Conservation (phyloP, 92 coral and sea anemone species). For the Pocillopora grandis region DNA sequence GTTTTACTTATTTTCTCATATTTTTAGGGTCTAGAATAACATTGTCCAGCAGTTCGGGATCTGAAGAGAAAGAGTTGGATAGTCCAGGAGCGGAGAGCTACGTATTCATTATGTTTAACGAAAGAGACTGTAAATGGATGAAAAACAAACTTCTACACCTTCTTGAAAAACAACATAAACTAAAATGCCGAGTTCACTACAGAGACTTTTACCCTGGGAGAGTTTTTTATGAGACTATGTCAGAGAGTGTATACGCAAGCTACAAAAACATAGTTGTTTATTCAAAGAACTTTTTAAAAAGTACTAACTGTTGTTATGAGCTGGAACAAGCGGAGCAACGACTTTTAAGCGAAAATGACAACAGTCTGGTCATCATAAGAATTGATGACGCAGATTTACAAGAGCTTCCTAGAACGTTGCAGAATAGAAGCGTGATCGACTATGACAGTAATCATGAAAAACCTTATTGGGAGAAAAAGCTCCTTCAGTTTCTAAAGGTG, state of each 20-base stretch:
- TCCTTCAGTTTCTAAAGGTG: constrained; percentile 15
- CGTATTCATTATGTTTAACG: constrained; percentile 36
- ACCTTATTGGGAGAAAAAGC: constrained; percentile 11
- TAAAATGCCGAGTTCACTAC: constrained; percentile 37
- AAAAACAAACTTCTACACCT: neutral
- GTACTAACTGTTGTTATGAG: constrained; percentile 16
- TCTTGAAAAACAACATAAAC: constrained; percentile 16
- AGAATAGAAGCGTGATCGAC: constrained; percentile 13
- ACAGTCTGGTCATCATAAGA: constrained; percentile 13
- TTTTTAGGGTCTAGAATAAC: no score
- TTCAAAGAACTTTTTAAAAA: constrained; percentile 21
- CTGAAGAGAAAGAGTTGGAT: neutral
- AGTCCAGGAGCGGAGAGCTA: neutral
- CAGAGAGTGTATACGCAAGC: constrained; percentile 21
- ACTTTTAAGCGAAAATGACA: neutral
- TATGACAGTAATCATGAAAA: neutral
- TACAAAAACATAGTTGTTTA: constrained; percentile 31
- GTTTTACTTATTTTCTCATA: no score
- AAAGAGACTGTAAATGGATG: neutral
- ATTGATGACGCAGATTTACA: neutral
- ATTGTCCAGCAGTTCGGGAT: no score
- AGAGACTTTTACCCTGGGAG: constrained; percentile 18
- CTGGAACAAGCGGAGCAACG: constrained; percentile 17
- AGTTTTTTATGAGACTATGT: constrained; percentile 21
- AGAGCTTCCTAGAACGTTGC: neutral